Evolutionary conservation across 2,113 vertebrate species (phyloP).

Genomic region (Tenebrosternarchus preto): DNA sequence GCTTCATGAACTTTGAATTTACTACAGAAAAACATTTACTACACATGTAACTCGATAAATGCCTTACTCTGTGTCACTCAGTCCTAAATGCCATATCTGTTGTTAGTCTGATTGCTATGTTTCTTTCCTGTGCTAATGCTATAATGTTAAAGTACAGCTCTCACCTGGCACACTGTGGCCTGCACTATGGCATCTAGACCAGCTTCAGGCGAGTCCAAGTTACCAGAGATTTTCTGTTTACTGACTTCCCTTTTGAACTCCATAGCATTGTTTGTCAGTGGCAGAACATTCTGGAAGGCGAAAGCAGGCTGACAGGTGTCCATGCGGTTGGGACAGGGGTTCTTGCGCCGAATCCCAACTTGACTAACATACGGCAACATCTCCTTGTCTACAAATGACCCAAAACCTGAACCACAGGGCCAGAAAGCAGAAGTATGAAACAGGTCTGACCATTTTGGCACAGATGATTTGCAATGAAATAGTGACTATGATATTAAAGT

Average conservation of each 20-base stretch:
- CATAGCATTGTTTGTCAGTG: constrained; percentile 64
- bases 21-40: neutral
- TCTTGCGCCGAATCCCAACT: constrained; percentile 59
- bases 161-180: constrained; percentile 77
- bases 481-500: neutral
- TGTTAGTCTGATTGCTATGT: neutral
- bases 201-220: constrained; percentile 77
- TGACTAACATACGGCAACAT: constrained; percentile 77
- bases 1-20: neutral
- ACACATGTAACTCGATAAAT: too few relatives aligned
- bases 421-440: neutral
- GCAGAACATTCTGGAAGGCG: constrained; percentile 74
- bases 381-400: constrained; percentile 83
- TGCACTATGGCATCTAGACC: constrained; percentile 82
- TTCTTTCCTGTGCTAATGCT: neutral
- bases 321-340: constrained; percentile 70
- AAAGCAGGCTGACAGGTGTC: constrained; percentile 74
- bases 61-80: too few relatives aligned
- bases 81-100: too few relatives aligned
- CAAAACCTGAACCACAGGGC: constrained; percentile 70
- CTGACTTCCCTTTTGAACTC: constrained; percentile 73
- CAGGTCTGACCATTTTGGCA: too few relatives aligned
- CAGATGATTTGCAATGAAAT: neutral
- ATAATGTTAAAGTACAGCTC: neutral
- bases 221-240: constrained; percentile 76